phyloP scores from a whole-genome alignment of 2,797 vertebrate species.

The Falco novaeseelandiae region DNA sequence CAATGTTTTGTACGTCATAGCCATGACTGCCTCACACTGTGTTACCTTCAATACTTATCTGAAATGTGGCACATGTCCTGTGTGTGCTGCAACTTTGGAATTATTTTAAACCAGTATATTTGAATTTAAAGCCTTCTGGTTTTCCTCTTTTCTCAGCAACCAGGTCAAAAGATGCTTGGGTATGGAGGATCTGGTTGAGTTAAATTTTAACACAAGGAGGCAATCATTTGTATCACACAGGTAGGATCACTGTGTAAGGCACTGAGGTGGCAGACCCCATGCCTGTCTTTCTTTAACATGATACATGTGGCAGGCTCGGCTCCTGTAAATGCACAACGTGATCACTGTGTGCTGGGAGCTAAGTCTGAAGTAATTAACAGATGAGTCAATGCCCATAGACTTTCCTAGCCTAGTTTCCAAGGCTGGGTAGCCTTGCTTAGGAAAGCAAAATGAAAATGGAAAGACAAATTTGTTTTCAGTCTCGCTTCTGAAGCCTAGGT shows the following conservation, averaged over 20 bases:
- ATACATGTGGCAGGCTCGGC: neutral
- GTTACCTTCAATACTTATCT: neutral
- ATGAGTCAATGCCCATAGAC: neutral
- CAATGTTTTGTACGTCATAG: neutral
- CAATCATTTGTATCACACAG: neutral
- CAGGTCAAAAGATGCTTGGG: neutral
- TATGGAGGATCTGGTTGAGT: neutral
- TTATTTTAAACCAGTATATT: neutral
- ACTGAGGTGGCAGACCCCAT: neutral
- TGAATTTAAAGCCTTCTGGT: neutral
- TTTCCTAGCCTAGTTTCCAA: neutral
- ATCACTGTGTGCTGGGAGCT: neutral
- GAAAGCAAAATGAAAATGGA: neutral
- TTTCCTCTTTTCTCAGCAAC: neutral
- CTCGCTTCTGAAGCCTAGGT: neutral
- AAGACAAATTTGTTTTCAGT: neutral
- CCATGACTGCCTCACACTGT: neutral
- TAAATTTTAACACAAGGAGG: neutral
- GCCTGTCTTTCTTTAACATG: neutral
- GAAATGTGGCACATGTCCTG: neutral
- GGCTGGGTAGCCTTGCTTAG: neutral
- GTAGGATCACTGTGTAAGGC: neutral
- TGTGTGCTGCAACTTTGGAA: neutral
- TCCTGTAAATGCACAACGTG: neutral
- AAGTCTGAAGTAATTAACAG: neutral